Conservation (phyloP, 2,113 vertebrate genomes). For the Microcebus tavaratra region DNA sequence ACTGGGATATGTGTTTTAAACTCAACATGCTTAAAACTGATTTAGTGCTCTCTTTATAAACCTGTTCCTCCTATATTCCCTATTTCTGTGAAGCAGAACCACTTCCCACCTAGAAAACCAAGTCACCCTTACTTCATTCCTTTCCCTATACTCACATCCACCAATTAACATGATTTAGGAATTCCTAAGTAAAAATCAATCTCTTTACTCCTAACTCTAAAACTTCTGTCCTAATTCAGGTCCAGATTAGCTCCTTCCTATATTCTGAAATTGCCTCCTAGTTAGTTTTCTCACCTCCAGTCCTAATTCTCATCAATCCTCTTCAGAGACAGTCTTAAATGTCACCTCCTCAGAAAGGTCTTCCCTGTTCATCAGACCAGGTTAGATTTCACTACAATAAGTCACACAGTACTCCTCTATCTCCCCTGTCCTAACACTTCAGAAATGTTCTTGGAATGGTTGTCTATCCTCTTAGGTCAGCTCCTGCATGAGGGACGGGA, state of each 20-base stretch:
- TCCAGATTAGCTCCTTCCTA: too few species aligned
- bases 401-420: neutral
- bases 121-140: neutral
- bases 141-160: neutral
- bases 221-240: neutral
- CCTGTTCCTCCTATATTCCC: neutral
- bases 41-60: neutral
- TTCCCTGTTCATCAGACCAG: neutral
- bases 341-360: neutral
- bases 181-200: neutral
- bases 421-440: neutral
- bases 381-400: neutral
- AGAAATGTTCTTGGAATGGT: neutral
- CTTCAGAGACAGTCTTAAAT: neutral
- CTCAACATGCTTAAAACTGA: neutral
- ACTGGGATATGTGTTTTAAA: neutral
- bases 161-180: neutral
- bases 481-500: neutral
- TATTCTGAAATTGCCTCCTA: neutral
- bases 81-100: neutral
- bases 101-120: neutral
- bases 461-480: neutral
- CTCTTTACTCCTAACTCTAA: neutral
- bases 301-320: neutral
- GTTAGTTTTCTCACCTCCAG: neutral